Base-by-base conservation (phyloP, 2,113 vertebrate species). In the Sinocyclocheilus anshuiensis region DNA sequence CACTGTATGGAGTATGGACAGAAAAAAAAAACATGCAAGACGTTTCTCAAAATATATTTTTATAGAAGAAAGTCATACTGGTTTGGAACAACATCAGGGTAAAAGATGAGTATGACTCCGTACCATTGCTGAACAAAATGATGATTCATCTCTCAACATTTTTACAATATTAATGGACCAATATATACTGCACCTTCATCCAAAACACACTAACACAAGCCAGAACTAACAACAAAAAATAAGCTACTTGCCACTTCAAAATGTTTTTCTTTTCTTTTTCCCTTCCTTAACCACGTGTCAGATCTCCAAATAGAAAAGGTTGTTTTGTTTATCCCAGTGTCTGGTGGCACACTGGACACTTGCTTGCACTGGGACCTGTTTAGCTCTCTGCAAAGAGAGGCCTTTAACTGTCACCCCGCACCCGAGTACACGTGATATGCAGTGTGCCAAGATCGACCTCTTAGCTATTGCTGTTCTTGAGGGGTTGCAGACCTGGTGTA, bases 241-340 rank as follows among this genome's bases (percentile, higher is more conserved):
- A 36, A 42, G 1, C 13, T 45, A 80, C 78, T 82, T 33, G 71
- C 80, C 80, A 10, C 26, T 45, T 18, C n/a, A 42, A 61, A 79
- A 22, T 42, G 77, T 42, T 79, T 80, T 6, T 2, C 33, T 53
- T 53, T 9, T 15, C 11, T 36, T 71, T 71, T 20, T 3, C 15
- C 1, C n/a, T 77, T 69, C 4, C 42, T 82, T 24, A 82, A 45
- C 50, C 5, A 16, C 0, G 75, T 39, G 69, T 20, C 75, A 22
- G 33, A 53, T 67, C 39, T 79, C 26, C 63, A 72, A 45, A 57
- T 50, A 45, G 22, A 71, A 75, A 57, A 24, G 15, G 15, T 55
- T 50, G 72, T 57, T 84, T 82, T 53, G 42, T 81, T 24, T 18
- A 22, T 82, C 63, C 18, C 26, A 48, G 9, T 36, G 80, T 82